Base-by-base conservation (phyloP, 2,113 vertebrate species). In the Bubo blakistoni region DNA sequence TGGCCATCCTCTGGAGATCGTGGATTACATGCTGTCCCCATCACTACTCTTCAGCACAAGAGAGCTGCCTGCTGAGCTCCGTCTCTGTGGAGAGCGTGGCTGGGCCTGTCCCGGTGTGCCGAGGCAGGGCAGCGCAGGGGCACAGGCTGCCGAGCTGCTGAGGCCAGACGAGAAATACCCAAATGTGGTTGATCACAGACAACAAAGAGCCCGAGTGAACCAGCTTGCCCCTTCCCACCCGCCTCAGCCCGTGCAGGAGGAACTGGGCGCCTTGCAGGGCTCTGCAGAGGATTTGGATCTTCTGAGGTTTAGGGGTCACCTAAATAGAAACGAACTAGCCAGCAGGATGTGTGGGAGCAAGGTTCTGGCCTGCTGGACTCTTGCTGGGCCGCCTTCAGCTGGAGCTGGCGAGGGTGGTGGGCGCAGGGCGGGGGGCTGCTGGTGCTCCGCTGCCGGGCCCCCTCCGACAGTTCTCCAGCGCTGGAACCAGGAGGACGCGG, bases 391-490 rank as follows among this genome's bases (percentile, higher is more conserved):
- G 71, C 16, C 16, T 73, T 54, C 89, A 46, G 32, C 49, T 27
- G 52, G 83, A 80, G 88, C 94, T 86, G 91, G 11, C 4, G 4
- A 22, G 82, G 8, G 15, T 19, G 71, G 27, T 29, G 51, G 67
- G 29, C 32, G 58, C 7, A 1, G 36, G 42, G 51, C 29, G 22
- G 11, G 47, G 47, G 38, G 46, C n/a, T 21, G 47, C 58, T n/a
- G 10, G 15, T 34, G 34, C 66, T 61, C 44, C 0, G 2, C 18
- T 16, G 32, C 46, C 9, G 0, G 11, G 21, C 52, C 10, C 24
- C 4, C 11, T 9, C 57, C 7, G 1, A 7, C 38, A 49, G 52
- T 58, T 79, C 20, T 16, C 6, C 25, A 3, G 27, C 0, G 0
- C 26, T 25, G 32, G 15, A 25, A 13, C 42, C n/a, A 19, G 38